Conservation (phyloP, 2,113 vertebrate species). For the Apteryx mantelli region DNA sequence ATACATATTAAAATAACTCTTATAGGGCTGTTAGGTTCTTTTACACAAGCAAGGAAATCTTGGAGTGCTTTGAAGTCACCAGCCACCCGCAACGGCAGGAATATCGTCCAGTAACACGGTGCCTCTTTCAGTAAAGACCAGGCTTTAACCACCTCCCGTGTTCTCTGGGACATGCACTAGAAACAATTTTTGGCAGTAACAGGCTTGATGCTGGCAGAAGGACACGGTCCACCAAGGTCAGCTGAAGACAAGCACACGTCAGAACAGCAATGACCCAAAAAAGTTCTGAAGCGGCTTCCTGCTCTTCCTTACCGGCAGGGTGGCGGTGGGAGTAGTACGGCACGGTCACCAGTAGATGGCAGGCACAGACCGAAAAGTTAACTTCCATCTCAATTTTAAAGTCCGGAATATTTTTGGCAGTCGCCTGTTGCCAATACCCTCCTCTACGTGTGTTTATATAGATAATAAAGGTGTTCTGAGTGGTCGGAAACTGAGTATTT, state of each 20-base stretch:
- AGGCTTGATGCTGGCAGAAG: neutral
- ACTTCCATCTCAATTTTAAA: accelerated
- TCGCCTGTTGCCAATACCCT: accelerated
- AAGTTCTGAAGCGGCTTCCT: neutral
- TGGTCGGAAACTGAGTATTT: accelerated
- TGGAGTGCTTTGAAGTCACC: neutral
- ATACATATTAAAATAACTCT: neutral
- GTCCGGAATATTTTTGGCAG: accelerated
- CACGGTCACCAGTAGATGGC: conserved; percentile 24
- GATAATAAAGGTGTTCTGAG: accelerated
- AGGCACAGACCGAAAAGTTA: neutral
- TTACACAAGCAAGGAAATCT: neutral
- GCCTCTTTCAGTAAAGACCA: neutral
- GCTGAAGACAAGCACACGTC: neutral
- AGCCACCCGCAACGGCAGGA: neutral
- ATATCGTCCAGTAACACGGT: neutral
- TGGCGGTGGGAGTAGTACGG: neutral
- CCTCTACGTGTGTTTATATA: neutral
- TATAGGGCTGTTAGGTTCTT: neutral
- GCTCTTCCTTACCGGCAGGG: neutral
- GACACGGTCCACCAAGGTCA: neutral
- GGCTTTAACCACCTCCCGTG: neutral
- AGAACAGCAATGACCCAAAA: no score
- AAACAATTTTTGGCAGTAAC: accelerated
- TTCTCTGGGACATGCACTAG: neutral